Conservation (phyloP, 1,140 invertebrate genomes). For the Drosophila insularis region DNA sequence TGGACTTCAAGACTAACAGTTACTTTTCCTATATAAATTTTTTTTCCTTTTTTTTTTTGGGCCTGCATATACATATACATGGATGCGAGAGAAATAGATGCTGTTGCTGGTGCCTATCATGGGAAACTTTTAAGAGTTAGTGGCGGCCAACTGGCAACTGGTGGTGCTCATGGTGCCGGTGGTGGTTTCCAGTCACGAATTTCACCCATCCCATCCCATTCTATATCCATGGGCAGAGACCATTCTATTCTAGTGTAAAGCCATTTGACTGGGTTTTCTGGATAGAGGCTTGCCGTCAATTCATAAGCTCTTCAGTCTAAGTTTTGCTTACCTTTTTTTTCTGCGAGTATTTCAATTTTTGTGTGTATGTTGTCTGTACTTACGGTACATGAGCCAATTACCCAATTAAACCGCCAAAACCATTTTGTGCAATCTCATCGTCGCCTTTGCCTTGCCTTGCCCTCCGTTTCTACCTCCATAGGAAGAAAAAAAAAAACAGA, state of each 20-base stretch:
- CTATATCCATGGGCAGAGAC: conserved; percentile 29
- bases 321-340: conserved; percentile 36
- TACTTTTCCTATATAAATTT: conserved; percentile 64
- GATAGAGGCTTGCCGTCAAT: conserved; percentile 39
- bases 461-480: neutral
- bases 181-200: conserved; percentile 73
- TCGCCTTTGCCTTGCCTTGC: conserved; percentile 47
- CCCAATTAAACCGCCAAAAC: conserved; percentile 74
- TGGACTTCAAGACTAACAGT: conserved; percentile 71
- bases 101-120: conserved; percentile 50
- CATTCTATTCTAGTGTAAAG: neutral
- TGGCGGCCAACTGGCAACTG: conserved; percentile 38
- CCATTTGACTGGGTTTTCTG: conserved; percentile 24
- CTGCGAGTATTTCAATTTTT: conserved; percentile 74
- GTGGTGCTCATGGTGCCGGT: conserved; percentile 13
- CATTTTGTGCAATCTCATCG: conserved; percentile 78
- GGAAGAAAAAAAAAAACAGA: neutral
- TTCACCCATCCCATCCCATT: conserved; percentile 46
- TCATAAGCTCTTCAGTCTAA: conserved; percentile 68
- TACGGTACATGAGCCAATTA: conserved; percentile 81
- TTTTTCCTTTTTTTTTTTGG: conserved; percentile 52
- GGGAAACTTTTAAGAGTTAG: conserved; percentile 44
- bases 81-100: conserved; percentile 23
- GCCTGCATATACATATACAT: conserved; percentile 28
- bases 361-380: conserved; percentile 53